These are phyloP conservation scores for Cyanoderma ruficeps DNA, from an alignment of 2,113 vertebrate species.

Conservation along the genomic window DNA sequence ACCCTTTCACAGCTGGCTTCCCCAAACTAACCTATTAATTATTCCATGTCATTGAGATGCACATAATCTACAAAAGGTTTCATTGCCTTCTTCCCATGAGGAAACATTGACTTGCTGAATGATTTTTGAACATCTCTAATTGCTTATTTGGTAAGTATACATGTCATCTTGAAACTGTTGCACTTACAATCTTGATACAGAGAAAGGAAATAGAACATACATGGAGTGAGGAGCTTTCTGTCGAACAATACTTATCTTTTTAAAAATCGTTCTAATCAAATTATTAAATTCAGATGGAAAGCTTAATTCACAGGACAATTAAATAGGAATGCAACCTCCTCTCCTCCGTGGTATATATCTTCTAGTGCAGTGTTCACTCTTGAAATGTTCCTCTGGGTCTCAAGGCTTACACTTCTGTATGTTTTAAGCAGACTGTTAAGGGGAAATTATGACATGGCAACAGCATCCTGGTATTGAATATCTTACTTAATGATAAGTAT, in stretches of 20 bases:
- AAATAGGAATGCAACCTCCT: not conserved
- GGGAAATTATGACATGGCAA: not conserved
- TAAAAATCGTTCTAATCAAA: not conserved
- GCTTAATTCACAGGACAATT: not conserved
- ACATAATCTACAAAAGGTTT: not conserved
- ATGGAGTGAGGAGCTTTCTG: not conserved
- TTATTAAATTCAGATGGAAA: not conserved
- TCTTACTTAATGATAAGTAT: not conserved
- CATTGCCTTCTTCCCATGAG: not conserved
- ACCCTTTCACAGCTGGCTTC: not conserved
- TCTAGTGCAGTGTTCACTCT: not conserved
- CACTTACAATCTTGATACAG: not conserved
- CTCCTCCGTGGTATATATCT: not conserved
- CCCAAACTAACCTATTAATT: not conserved
- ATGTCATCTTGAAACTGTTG: not conserved
- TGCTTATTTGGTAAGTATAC: not conserved
- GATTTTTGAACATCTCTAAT: not conserved
- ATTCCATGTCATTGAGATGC: not conserved
- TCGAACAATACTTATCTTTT: not conserved
- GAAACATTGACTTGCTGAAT: not conserved
- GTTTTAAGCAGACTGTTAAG: not conserved
- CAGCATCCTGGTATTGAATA: not conserved
- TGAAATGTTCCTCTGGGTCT: not conserved
- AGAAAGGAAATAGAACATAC: not conserved
- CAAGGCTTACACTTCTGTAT: not conserved